Conservation (phyloP, 1,140 invertebrate species). For the Drosophila sucinea region DNA sequence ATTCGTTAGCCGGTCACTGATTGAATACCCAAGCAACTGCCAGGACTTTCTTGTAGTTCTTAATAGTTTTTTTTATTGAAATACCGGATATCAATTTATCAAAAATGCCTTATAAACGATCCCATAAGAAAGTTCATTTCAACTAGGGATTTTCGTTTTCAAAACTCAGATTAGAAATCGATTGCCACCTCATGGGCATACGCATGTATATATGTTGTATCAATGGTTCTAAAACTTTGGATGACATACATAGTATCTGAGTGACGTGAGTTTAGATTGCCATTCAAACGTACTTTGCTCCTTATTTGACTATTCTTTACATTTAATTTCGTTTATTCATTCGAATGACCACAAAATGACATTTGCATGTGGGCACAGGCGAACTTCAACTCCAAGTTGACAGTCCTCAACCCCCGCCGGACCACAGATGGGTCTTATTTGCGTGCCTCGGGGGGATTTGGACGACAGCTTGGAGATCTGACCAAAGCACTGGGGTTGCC, state of each 20-base stretch:
- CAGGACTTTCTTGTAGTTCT: too few species aligned
- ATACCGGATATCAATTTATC: too few species aligned
- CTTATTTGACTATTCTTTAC: slow-evolving; percentile 54
- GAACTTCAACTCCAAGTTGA: neutral
- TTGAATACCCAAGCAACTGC: too few species aligned
- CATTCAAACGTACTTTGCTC: slow-evolving; percentile 53
- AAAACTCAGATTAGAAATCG: neutral
- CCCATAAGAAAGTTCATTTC: too few species aligned
- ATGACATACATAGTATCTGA: neutral
- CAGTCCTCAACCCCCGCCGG: neutral
- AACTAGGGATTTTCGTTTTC: neutral
- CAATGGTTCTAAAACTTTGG: slow-evolving; percentile 38
- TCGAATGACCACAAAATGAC: slow-evolving; percentile 82
- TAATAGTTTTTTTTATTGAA: too few species aligned
- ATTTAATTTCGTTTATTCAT: slow-evolving; percentile 83
- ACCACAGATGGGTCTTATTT: slow-evolving; percentile 41
- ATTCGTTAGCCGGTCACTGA: too few species aligned
- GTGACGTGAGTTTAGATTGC: slow-evolving; percentile 23
- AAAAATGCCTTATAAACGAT: too few species aligned
- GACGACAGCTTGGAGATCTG: slow-evolving; percentile 20
- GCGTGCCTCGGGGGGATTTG: slow-evolving; percentile 45
- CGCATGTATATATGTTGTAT: slow-evolving; percentile 15
- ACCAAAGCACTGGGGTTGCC: slow-evolving; percentile 1
- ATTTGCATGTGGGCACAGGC: slow-evolving; percentile 73
- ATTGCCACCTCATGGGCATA: neutral